Base-by-base conservation (phyloP, 2,113 vertebrate species). In the Rhea americana region DNA sequence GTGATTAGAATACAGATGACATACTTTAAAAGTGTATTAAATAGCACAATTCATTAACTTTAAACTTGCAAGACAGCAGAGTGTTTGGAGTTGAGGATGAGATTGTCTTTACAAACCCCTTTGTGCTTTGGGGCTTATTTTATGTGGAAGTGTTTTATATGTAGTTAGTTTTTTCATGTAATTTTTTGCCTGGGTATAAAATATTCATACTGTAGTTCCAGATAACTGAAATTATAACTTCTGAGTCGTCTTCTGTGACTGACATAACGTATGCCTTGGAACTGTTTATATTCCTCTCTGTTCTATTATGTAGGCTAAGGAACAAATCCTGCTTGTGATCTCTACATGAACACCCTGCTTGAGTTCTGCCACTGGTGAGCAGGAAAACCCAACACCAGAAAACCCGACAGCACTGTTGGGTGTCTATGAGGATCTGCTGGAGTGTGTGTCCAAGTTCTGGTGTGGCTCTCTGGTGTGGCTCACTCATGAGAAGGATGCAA, bases 371-470 rank as follows among this genome's bases (percentile, higher is more conserved):
- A 11, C 30, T 1, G 0, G 35, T 0, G 2, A 17, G 30, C 55
- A 45, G 75, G 30, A 20, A 5, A 32, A 21, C 47, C 20, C 21
- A 4, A 3, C 0, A 5, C 28, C 0, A 35, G 30, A 20, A 5
- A 32, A 21, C 47, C 20, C 21, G 5, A 3, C 0, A 5, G 22
- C 0, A 3, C 22, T 26, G 14, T 2, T 26, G 67, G 26, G 47
- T 55, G 66, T 37, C 32, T 41, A 37, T 13, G 13, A 47, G 59
- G 35, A 13, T 14, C 65, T 16, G 6, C 51, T 8, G 65, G 45
- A 47, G 2, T 0, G 1, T 5, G 32, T 5, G 28, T 16, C 47
- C 43, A 9, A 1, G 65, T 66, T n/a, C 65, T 3, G 14, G 1
- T 35, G 3, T n/a, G n/a, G n/a, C 37, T 14, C 16, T 11, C 35